Evolutionary conservation across 2,797 vertebrate species (phyloP).

Genomic region (Hozukius guyotensis): DNA sequence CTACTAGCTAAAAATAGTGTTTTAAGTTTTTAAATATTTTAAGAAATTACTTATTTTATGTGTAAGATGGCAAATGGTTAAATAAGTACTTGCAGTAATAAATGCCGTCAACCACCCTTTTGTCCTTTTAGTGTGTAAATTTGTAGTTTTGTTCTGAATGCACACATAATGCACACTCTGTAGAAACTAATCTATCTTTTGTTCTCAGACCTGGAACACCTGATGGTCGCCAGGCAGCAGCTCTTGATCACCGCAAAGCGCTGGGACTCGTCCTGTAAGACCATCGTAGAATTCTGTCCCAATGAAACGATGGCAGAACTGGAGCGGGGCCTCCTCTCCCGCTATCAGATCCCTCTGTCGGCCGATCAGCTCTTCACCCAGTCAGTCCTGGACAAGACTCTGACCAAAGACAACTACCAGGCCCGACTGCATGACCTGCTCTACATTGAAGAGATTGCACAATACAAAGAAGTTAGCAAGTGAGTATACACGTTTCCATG

Average conservation of each 20-base stretch:
- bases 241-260: slow-evolving; percentile 95
- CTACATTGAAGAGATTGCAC: slow-evolving; percentile 99
- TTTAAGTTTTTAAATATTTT: not conserved
- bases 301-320: slow-evolving; percentile 95
- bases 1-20: no score
- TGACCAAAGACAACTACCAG: slow-evolving; percentile 97
- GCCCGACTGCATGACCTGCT: slow-evolving; percentile 96
- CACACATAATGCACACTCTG: not conserved
- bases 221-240: slow-evolving; percentile 96
- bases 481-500: slow-evolving; percentile 78
- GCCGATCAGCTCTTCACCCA: slow-evolving; percentile 99
- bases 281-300: slow-evolving; percentile 94
- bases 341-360: slow-evolving; percentile 98
- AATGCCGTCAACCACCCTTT: not conserved
- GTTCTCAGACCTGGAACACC: slow-evolving; percentile 92
- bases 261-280: slow-evolving; percentile 98
- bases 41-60: not conserved
- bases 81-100: not conserved
- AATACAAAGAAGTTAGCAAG: slow-evolving; percentile 99
- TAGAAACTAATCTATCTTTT: not conserved
- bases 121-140: not conserved
- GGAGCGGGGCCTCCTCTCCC: slow-evolving; percentile 94
- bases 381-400: slow-evolving; percentile 96
- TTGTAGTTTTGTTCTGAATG: not conserved
- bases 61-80: no score